Evolutionary conservation across 2,113 vertebrate genomes (phyloP).

Genomic region (Xerus inauris): DNA sequence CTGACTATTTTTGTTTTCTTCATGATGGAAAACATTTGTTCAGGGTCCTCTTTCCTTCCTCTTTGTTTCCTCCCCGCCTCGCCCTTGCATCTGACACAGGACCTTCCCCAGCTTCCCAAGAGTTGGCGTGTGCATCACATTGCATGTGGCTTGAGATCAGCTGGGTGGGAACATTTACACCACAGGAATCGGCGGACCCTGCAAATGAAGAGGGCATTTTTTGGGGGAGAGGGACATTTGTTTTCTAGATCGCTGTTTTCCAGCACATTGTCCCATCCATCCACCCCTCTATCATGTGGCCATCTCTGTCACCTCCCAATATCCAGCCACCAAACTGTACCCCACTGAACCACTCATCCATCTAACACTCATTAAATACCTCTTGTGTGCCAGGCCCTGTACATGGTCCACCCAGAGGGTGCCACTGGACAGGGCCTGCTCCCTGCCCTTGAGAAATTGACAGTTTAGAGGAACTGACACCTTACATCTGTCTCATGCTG

Average conservation of each 20-base stretch:
- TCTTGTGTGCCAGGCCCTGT: not conserved
- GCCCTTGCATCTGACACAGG: not conserved
- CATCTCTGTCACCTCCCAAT: not conserved
- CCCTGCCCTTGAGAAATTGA: constrained; percentile 46
- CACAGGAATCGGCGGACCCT: not conserved
- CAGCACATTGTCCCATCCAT: too few species aligned
- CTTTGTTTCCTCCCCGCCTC: not conserved
- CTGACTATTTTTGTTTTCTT: not conserved
- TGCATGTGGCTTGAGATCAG: not conserved
- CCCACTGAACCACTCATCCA: not conserved
- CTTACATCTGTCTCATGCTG: constrained; percentile 60
- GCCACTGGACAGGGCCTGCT: not conserved
- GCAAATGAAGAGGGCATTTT: too few species aligned
- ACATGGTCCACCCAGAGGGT: not conserved
- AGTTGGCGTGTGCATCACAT: not conserved
- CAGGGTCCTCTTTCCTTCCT: not conserved
- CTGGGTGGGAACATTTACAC: not conserved
- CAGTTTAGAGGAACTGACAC: constrained; percentile 47
- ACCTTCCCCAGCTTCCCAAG: not conserved
- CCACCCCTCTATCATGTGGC: not conserved
- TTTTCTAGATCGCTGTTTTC: not conserved
- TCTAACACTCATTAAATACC: not conserved
- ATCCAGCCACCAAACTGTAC: not conserved
- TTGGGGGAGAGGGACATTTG: not conserved
- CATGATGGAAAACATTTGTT: not conserved